Base-by-base conservation (phyloP, 2,888 invertebrate species). In the Bursaphelenchus okinawaensis region DNA sequence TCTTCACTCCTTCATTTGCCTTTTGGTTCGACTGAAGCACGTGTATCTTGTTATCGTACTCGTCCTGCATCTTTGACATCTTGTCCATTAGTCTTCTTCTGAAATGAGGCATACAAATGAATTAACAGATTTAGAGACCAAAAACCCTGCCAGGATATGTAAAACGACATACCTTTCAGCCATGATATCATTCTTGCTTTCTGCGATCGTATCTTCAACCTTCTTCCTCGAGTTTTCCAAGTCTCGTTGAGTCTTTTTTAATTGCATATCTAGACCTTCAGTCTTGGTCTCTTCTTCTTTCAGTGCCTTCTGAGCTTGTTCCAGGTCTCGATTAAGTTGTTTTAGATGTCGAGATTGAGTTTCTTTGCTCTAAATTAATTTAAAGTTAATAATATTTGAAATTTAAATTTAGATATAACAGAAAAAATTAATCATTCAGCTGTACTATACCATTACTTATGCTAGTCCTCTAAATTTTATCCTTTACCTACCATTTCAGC, bases 351-450 rank as follows among this genome's bases (percentile, higher is more conserved):
- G 70, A 50, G 63, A 67, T 19, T 78, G 67, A 1, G 68, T 68
- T n/a, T 78, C 78, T 50, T 75, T 73, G 50, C 73, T 71, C 74
- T 75, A 62, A 51, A 72, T n/a, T n/a, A n/a, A n/a, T n/a, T n/a
- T n/a, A n/a, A n/a, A n/a, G n/a, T n/a, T n/a, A n/a, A n/a, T n/a
- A n/a, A n/a, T n/a, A n/a, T n/a, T n/a, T n/a, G n/a, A n/a, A n/a
- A n/a, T n/a, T n/a, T n/a, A n/a, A n/a, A n/a, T n/a, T n/a, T n/a
- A n/a, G n/a, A n/a, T n/a, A n/a, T n/a, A n/a, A n/a, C n/a, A n/a
- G n/a, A n/a, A n/a, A n/a, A n/a, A n/a, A n/a, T n/a, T n/a, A n/a
- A n/a, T n/a, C n/a, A n/a, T n/a, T n/a, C n/a, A n/a, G n/a, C n/a
- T n/a, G n/a, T n/a, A n/a, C n/a, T n/a, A n/a, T n/a, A n/a, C n/a